phyloP scores from a whole-genome alignment of 2,113 vertebrate genomes.

The Limnothrissa miodon region DNA sequence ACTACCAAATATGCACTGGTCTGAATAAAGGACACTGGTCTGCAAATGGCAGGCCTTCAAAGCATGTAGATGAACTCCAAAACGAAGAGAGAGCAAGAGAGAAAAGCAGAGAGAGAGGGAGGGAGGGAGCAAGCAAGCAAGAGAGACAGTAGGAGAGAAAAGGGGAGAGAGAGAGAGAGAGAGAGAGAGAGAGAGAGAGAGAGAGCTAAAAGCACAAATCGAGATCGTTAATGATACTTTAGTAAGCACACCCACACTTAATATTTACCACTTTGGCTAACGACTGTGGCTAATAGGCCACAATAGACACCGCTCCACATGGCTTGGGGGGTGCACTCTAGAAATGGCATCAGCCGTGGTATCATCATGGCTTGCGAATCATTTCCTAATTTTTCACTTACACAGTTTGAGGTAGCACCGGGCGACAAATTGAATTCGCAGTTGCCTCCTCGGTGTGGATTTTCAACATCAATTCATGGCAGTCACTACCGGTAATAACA shows the following conservation, averaged over 20 bases:
- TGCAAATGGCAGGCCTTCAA: not conserved
- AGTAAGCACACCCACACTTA: not conserved
- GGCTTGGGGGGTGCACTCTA: not conserved
- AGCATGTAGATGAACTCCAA: not conserved
- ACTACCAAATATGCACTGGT: not conserved
- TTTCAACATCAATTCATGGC: conserved; percentile 3
- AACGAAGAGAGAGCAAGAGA: not conserved
- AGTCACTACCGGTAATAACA: not conserved
- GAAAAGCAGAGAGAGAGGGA: not conserved
- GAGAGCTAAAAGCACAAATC: too few relatives aligned
- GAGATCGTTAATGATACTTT: not conserved
- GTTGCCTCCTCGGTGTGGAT: not conserved
- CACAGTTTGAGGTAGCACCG: not conserved
- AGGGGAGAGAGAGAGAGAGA: not conserved
- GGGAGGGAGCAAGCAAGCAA: not conserved
- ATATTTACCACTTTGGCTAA: not conserved
- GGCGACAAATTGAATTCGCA: conserved; percentile 8
- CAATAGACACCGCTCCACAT: not conserved
- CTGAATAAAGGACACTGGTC: not conserved
- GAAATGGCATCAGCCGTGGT: not conserved
- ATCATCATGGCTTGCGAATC: not conserved
- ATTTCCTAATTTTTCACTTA: not conserved
- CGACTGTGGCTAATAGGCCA: not conserved
- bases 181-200: not conserved
- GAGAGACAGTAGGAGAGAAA: not conserved